These are phyloP conservation scores for Sinocyclocheilus rhinocerous DNA, from an alignment of 2,113 vertebrate genomes.

Conservation along the genomic window DNA sequence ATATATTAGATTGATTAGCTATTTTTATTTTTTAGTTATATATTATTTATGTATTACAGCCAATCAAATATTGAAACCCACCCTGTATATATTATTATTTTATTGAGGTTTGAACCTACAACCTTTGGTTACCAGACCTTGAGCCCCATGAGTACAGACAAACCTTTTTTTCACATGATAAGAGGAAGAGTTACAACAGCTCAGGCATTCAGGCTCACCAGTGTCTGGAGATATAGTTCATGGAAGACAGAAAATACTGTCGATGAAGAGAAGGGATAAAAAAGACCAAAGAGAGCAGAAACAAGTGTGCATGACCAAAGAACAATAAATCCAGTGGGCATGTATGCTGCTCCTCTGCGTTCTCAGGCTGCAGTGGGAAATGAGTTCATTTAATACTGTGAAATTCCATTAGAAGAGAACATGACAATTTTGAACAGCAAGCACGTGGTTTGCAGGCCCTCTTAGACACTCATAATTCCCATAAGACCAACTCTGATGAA, in stretches of 20 bases:
- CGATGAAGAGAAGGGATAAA: background rate
- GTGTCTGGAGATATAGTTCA: background rate
- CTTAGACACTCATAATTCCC: slow-evolving; percentile 25
- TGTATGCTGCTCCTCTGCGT: slow-evolving; percentile 2
- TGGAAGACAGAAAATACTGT: background rate
- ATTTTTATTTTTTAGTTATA: too few relatives aligned
- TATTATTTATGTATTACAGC: too few relatives aligned
- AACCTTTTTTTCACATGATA: background rate
- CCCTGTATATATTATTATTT: background rate
- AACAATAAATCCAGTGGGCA: slow-evolving; percentile 37
- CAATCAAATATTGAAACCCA: background rate
- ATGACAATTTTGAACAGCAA: slow-evolving; percentile 31
- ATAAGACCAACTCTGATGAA: slow-evolving; percentile 36
- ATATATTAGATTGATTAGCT: too few relatives aligned
- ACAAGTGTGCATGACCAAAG: slow-evolving; percentile 32
- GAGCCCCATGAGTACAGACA: too few relatives aligned
- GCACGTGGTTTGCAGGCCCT: background rate
- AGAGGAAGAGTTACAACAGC: background rate
- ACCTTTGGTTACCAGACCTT: background rate
- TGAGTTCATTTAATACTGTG: slow-evolving; percentile 47
- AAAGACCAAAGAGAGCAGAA: slow-evolving; percentile 1
- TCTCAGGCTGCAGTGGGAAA: slow-evolving; percentile 37
- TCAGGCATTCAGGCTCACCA: too few relatives aligned
- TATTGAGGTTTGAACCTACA: background rate
- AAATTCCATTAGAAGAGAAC: slow-evolving; percentile 51